These are phyloP conservation scores for Aplysina aerophoba DNA, from an alignment of 37 sponge, comb jelly and placozoan species.

Conservation along the genomic window DNA sequence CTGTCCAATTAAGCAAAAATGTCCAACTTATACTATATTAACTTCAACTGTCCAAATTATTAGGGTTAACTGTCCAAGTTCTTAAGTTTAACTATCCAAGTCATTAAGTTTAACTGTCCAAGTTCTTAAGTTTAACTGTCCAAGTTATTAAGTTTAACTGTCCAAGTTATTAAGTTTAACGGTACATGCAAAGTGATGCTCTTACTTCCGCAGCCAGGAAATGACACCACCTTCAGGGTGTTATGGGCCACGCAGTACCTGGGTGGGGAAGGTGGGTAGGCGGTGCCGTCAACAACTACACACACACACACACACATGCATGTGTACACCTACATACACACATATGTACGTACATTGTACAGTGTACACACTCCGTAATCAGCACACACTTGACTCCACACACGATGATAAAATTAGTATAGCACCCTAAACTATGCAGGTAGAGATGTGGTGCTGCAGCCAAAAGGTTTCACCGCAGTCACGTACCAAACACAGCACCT, in stretches of 20 bases:
- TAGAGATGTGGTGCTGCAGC: no score
- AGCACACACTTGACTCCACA: background rate
- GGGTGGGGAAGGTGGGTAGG: background rate
- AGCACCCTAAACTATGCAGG: background rate
- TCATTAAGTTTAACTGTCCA: no score
- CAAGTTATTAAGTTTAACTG: no score
- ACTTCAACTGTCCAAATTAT: no score
- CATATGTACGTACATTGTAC: background rate
- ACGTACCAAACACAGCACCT: no score
- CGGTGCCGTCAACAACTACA: background rate
- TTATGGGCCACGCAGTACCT: slow-evolving; percentile 34
- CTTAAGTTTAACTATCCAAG: no score
- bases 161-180: no score
- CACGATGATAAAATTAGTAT: background rate
- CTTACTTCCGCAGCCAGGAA: slow-evolving; percentile 53
- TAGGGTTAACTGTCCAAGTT: no score
- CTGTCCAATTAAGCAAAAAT: no score
- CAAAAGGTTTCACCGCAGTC: no score
- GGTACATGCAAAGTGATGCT: background rate
- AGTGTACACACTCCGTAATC: background rate
- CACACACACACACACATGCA: background rate
- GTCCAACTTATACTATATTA: no score
- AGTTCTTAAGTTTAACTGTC: no score
- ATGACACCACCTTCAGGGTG: background rate
- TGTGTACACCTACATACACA: background rate